Evolutionary conservation across 1,140 invertebrate genomes (phyloP), one percentile per base, ranked within the genome.

Genomic region (Ceratosolen fusciceps): DNA sequence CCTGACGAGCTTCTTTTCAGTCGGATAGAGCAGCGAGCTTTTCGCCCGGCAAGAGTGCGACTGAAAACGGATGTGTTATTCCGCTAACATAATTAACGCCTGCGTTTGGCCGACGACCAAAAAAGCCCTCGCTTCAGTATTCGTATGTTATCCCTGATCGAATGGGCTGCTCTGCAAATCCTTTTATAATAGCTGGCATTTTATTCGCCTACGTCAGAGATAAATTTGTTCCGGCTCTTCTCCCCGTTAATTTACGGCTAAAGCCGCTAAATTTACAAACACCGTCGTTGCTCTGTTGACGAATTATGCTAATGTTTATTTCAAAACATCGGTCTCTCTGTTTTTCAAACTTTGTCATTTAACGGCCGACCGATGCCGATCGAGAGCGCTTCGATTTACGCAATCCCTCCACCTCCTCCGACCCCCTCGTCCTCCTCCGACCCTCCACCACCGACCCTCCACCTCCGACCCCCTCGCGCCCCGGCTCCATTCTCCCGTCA

Each of bases 41-140:
- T 52, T 1, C 31, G 16, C 31, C 31, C 31, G 12, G 60, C 60
- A n/a, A 65, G 31, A 37, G 26, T 65, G 37, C 60, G 19, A 65
- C 60, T 65, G 60, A 65, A 65, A 65, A 65, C 34, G 60, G 60
- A 65, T 65, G 31, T 65, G 31, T 37, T 65, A 65, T 65, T 62
- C 29, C 60, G 31, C 60, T n/a, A 62, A 37, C 60, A 65, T 65
- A 34, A 16, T 65, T 37, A 65, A 37, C 31, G 19, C 60, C 37
- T n/a, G n/a, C 24, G 29, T 14, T 68, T 68, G 67, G 67, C 67
- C 37, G 12, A n/a, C 39, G 37, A 47, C 37, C 67, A 68, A 68
- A 39, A 65, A 47, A 68, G 24, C 39, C 12, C 21, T 39, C 67
- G 39, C 67, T 68, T 29, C 14, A 68, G 37, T 31, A 26, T 47